Evolutionary conservation across 2,113 vertebrate genomes (phyloP), one percentile per base, ranked within the genome.

Genomic region (Marcusenius ussheri): DNA sequence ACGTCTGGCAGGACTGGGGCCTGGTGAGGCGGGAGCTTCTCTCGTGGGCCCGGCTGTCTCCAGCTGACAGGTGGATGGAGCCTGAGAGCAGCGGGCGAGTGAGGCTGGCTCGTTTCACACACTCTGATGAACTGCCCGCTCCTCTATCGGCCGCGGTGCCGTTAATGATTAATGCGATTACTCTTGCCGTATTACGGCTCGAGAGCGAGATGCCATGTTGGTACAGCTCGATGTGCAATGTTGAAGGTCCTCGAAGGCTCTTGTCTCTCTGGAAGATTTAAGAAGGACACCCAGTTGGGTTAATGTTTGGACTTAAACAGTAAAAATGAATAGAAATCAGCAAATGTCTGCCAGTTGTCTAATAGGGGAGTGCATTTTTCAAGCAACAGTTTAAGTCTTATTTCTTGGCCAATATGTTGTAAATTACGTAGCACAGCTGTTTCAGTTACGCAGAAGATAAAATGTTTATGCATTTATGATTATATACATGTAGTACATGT

Each of bases 1-100:
- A 84, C 85, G 90, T 93, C 91, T 92, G 91, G 92, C 87, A 89
- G 90, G 51, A 91, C 66, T 87, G 83, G 88, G 86, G 83, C 77
- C 90, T 83, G 88, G 56, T 17, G 58, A 88, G 49, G 70, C 91
- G 86, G 49, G 86, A 31, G 39, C 58, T 24, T 45, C 87, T 90
- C 89, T 89, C 66, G 39, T 2, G 35, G 58, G 49, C 24, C 86
- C 35, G 11, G 24, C 35, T 88, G 86, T 88, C 74, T 62, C 86
- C 35, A 58, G 62, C 51, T 88, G 66, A 90, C 86, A 88, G 87
- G 86, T 50, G 53, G 84, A 46, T 8, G 74, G 74, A 85, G 27
- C 24, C 46, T 87, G 62, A 3, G 45, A 88, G 58, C 51, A 10
- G 62, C 27, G 46, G 31, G 56, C 19, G 1, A 4, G 87, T 0